A percentile compares a stretch with the other conserved stretches of the same genome.
Conservation (phyloP, 2,797 vertebrate species). For the Gallinago stenura region DNA sequence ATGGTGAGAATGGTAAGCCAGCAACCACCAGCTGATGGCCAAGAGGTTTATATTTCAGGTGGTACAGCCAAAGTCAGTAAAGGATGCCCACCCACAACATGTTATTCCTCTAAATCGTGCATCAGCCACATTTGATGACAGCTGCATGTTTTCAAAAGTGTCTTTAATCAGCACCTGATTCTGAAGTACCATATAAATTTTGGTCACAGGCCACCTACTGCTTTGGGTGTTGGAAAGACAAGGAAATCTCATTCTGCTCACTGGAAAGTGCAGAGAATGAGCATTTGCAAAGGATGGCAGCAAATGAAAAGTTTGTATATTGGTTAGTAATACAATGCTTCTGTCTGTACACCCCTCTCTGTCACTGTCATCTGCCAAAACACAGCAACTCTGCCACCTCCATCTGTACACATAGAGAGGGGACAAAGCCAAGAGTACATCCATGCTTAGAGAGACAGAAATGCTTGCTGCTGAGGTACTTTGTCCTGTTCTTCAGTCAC, state of each 20-base stretch:
- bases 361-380: background rate
- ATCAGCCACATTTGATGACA: background rate
- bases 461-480: background rate
- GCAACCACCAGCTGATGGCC: background rate
- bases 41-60: accelerated
- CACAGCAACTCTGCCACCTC: background rate
- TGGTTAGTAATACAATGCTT: background rate
- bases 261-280: background rate
- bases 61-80: background rate
- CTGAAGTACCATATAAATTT: background rate
- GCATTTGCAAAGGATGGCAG: background rate
- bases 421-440: background rate
- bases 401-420: background rate
- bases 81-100: background rate
- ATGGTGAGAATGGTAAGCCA: background rate
- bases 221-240: background rate
- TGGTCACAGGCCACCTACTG: background rate
- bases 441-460: background rate
- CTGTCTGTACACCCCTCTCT: background rate
- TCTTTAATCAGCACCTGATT: background rate
- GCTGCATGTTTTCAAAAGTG: background rate
- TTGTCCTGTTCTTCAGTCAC: background rate
- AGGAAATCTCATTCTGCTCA: background rate
- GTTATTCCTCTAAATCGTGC: background rate
- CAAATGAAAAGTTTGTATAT: background rate